phyloP scores from a whole-genome alignment of 1,140 invertebrate species.

The Halesus radiatus region DNA sequence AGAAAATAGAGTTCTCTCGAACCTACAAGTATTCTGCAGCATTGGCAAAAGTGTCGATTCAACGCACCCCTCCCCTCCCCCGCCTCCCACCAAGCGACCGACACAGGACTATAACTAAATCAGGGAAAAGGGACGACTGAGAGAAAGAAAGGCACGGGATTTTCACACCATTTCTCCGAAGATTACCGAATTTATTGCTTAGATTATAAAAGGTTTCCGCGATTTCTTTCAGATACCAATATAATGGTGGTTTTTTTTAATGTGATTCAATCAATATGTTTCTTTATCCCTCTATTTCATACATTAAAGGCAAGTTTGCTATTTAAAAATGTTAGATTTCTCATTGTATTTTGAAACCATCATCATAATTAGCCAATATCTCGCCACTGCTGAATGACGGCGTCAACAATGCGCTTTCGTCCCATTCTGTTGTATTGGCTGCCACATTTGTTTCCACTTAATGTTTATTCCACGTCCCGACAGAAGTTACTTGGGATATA shows the following conservation, averaged over 20 bases:
- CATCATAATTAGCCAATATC: too few relatives aligned
- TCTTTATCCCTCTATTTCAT: background rate
- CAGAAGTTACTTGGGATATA: too few relatives aligned
- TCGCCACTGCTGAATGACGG: too few relatives aligned
- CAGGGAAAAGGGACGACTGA: background rate
- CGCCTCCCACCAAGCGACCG: too few relatives aligned
- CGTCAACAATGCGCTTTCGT: too few relatives aligned
- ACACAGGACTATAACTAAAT: background rate
- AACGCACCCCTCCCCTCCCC: background rate
- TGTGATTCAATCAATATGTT: background rate
- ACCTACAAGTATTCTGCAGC: background rate
- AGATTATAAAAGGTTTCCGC: constrained; percentile 22
- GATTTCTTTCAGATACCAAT: background rate
- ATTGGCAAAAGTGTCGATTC: background rate
- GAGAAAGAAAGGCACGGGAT: background rate
- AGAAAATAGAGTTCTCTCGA: too few relatives aligned
- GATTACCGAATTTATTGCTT: constrained; percentile 28
- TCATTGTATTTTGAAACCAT: background rate
- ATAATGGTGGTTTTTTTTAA: background rate
- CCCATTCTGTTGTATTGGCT: too few relatives aligned
- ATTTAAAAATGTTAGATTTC: background rate
- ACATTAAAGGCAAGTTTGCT: background rate
- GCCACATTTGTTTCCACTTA: too few relatives aligned
- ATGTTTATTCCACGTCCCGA: too few relatives aligned
- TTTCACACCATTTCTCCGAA: constrained; percentile 20